Base-by-base conservation (phyloP, 2,797 vertebrate species). In the Enteromius fasciolatus region DNA sequence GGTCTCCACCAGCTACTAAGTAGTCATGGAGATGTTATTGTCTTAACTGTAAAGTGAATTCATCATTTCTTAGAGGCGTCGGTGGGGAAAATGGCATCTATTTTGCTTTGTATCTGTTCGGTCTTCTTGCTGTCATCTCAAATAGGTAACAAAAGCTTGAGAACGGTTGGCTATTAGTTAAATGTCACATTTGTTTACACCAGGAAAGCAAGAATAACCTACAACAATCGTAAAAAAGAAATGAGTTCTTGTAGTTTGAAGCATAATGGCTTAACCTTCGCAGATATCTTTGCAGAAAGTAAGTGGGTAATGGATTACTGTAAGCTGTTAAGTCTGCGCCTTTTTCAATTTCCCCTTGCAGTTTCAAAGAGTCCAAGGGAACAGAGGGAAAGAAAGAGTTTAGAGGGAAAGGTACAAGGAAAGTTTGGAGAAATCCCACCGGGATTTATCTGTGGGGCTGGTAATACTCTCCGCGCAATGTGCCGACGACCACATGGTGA, bases 401-500 rank as follows among this genome's bases (percentile, higher is more conserved):
- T 80, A 68, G 39, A 67, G 59, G 36, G 64, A 61, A 44, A 41
- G 72, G 15, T 41, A 76, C 44, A n/a, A 52, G 44, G 5, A n/a
- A 28, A 46, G 59, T 67, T 74, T 76, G 52, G 39, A 31, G 48
- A 72, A 54, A 66, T 72, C 70, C 76, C 69, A 7, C 15, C 0
- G 82, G 82, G 59, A 52, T n/a, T 25, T 33, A 41, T 79, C 46
- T 25, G 28, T 20, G 66, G 75, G 80, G 41, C 41, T 61, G 67
- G 23, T 70, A 69, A 52, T 63, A 66, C 73, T 77, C 73, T 83
- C 31, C 28, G 52, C 18, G 25, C 81, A 25, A 33, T 39, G 50
- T 67, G 48, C 31, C 25, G 46, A 44, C 72, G 76, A 72, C 83
- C 78, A 64, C 76, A 63, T 39, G 68, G 73, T 66, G 64, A 84